Percentiles rank a stretch among this genome's conserved stretches.
These are phyloP conservation scores for Mesoclemmys tuberculata DNA, from an alignment of 2,113 vertebrate genomes.

Conservation along the genomic window DNA sequence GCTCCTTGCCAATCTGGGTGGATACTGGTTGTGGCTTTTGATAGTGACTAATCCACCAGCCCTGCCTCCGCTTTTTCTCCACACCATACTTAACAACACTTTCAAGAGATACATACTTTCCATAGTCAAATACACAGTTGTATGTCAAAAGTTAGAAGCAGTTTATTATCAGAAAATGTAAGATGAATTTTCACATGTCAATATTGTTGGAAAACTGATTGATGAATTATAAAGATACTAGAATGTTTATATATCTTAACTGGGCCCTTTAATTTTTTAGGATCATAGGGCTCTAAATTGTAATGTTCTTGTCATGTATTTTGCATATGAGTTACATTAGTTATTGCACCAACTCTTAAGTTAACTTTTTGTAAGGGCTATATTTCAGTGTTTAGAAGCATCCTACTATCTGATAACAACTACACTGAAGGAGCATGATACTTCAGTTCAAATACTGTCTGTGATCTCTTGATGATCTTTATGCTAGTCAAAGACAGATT, in stretches of 20 bases:
- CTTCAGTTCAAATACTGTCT: background rate
- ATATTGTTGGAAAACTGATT: background rate
- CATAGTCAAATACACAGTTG: fast-evolving
- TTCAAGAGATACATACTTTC: fast-evolving
- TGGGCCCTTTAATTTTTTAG: background rate
- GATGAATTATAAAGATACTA: background rate
- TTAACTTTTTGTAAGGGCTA: background rate
- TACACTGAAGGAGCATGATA: fast-evolving
- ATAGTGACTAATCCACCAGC: background rate
- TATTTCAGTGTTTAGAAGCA: background rate
- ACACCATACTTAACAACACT: fast-evolving
- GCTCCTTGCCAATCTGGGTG: background rate
- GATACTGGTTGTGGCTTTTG: background rate
- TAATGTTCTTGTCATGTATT: background rate
- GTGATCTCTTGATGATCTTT: background rate
- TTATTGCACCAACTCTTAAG: background rate
- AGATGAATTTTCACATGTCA: background rate
- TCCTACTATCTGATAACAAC: background rate
- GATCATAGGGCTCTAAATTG: background rate
- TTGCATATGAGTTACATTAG: background rate
- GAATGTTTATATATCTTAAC: background rate
- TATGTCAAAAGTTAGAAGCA: background rate
- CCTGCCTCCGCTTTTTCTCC: background rate
- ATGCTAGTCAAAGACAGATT: background rate
- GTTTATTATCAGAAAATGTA: background rate